A percentile compares a stretch with the other conserved stretches of the same genome.
These are phyloP conservation scores for Microhierax caerulescens DNA, from an alignment of 2,797 vertebrate genomes.

Conservation along the genomic window DNA sequence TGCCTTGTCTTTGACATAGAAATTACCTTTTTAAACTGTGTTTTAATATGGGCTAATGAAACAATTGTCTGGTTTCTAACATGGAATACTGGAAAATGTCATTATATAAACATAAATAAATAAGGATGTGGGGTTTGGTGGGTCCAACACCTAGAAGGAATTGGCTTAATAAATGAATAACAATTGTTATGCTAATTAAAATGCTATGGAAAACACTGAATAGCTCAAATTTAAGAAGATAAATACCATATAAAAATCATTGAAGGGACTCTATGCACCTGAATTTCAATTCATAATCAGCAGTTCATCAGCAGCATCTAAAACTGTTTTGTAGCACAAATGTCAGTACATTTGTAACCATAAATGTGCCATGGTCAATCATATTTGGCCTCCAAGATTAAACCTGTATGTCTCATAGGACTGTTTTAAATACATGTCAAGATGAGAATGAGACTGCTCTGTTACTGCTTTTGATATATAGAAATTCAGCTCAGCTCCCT, in stretches of 20 bases:
- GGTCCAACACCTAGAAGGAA: not conserved
- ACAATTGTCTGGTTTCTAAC: not conserved
- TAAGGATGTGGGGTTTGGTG: not conserved
- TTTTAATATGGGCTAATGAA: not conserved
- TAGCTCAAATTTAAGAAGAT: not conserved
- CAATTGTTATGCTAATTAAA: not conserved
- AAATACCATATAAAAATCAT: not conserved
- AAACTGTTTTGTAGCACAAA: not conserved
- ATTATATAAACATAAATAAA: not conserved
- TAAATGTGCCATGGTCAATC: not conserved
- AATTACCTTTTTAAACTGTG: not conserved
- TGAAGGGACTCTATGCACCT: not conserved
- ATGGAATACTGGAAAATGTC: not conserved
- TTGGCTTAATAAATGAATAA: not conserved
- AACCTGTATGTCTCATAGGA: not conserved
- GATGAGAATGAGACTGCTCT: not conserved
- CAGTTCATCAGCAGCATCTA: not conserved
- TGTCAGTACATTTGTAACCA: not conserved
- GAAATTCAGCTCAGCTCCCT: not conserved
- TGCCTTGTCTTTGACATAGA: not conserved
- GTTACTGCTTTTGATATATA: not conserved
- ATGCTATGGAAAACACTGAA: not conserved
- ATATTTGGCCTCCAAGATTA: not conserved
- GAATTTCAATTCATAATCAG: conserved; percentile 8
- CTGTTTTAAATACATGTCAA: not conserved